phyloP scores from a whole-genome alignment of 2,888 invertebrate species.

The Acanthosepion lycidas region DNA sequence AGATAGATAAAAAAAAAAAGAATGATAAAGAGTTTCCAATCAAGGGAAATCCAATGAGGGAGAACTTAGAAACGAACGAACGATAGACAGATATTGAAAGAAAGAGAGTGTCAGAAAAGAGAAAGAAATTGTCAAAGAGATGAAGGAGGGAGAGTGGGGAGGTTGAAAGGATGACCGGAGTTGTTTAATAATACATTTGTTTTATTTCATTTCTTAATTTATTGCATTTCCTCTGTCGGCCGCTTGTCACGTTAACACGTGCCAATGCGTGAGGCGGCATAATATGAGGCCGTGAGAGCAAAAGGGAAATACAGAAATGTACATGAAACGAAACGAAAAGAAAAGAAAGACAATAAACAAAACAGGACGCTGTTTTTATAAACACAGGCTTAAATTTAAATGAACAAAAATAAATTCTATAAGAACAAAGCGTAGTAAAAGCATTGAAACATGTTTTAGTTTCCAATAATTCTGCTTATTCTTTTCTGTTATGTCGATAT shows the following conservation, averaged over 20 bases:
- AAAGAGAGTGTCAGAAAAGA: background rate
- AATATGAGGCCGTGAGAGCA: background rate
- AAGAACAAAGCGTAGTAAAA: background rate
- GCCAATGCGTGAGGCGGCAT: background rate
- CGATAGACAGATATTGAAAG: background rate
- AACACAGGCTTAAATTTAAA: background rate
- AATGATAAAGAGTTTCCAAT: background rate
- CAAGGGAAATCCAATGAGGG: background rate
- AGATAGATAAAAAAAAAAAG: background rate
- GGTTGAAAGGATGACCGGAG: background rate
- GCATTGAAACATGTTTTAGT: background rate
- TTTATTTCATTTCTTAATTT: background rate
- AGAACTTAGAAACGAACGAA: background rate
- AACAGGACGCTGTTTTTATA: background rate
- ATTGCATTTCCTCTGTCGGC: background rate
- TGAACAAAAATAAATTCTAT: background rate
- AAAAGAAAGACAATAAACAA: background rate
- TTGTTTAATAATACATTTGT: background rate
- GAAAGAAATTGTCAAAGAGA: background rate
- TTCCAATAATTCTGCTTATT: background rate
- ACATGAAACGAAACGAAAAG: background rate
- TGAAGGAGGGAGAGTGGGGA: background rate
- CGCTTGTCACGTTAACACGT: background rate
- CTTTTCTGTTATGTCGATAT: background rate
- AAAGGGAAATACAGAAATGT: background rate